Evolutionary conservation across 2,113 vertebrate species (phyloP), one percentile per base, ranked within the genome.

Genomic region (Murina feae): DNA sequence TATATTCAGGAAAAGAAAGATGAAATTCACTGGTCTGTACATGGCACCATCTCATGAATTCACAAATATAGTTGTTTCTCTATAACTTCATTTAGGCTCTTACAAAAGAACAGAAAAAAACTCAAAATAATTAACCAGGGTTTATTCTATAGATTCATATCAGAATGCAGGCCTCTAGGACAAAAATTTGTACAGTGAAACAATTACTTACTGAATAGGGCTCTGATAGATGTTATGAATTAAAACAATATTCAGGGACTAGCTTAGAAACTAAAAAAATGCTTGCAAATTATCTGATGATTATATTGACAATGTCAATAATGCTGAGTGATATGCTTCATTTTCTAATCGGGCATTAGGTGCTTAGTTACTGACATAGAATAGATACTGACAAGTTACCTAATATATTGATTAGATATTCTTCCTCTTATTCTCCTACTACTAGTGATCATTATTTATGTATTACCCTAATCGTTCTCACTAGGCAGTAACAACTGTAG

Each of bases 261-360:
- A 75, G 28, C 35, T 63, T 63, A 87, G 10, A 71, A 53, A 2
- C 28, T 17, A 71, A 72, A 82, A n/a, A 63, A 4, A 1, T 71
- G 3, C 2, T 53, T 75, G 20, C 5, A 71, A 51, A 79, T 86
- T 84, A 89, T 86, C 80, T 83, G n/a, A 63, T 76, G 44, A 83
- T 69, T 25, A 5, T 63, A 95, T 80, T 82, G 21, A 86, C 55
- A 89, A 23, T 78, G 37, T 42, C 28, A 76, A 66, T 17, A 0
- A 88, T 78, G 11, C 12, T 9, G 0, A 78, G 2, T 74, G 16
- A 87, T 32, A 4, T 47, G 49, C 25, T 93, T 95, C 30, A 74
- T 89, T 93, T 95, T 66, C 25, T 88, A 74, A 79, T 83, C 66
- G 93, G 55, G 53, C 23, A 74, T n/a, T 95, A 30, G 17, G 20